A percentile compares a stretch with the other conserved stretches of the same genome.
These are phyloP conservation scores for Speoplatyrhinus poulsoni DNA, from an alignment of 2,113 vertebrate species.

Conservation along the genomic window DNA sequence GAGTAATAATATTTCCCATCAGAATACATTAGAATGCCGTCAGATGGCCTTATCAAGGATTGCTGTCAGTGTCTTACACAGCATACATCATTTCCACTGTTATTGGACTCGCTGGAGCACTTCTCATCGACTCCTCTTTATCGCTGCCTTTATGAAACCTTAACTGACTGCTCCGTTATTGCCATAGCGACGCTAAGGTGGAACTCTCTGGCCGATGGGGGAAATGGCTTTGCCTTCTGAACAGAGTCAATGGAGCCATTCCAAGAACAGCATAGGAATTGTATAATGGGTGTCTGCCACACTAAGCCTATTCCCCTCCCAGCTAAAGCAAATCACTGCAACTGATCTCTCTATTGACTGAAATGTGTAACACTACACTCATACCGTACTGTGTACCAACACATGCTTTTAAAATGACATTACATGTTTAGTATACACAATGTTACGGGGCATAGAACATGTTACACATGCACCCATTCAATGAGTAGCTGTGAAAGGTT, in stretches of 20 bases:
- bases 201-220: background rate
- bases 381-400: background rate
- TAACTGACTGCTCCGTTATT: conserved; percentile 20
- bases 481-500: too few species aligned
- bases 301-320: background rate
- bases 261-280: conserved; percentile 3
- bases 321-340: background rate
- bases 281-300: background rate
- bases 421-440: too few species aligned
- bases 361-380: background rate
- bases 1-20: conserved; percentile 61
- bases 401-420: too few species aligned
- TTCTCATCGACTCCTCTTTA: conserved; percentile 25
- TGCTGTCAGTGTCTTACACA: conserved; percentile 38
- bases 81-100: conserved; percentile 45
- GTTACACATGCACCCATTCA: too few species aligned
- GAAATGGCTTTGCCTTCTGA: background rate
- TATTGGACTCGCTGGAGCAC: conserved; percentile 31
- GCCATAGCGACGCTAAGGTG: background rate
- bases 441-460: too few species aligned
- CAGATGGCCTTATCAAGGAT: conserved; percentile 50
- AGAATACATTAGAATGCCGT: conserved; percentile 25
- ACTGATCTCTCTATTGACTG: background rate
- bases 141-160: conserved; percentile 12
- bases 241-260: conserved; percentile 1